Base-by-base conservation (phyloP, 2,113 vertebrate species). In the Octodon degus region DNA sequence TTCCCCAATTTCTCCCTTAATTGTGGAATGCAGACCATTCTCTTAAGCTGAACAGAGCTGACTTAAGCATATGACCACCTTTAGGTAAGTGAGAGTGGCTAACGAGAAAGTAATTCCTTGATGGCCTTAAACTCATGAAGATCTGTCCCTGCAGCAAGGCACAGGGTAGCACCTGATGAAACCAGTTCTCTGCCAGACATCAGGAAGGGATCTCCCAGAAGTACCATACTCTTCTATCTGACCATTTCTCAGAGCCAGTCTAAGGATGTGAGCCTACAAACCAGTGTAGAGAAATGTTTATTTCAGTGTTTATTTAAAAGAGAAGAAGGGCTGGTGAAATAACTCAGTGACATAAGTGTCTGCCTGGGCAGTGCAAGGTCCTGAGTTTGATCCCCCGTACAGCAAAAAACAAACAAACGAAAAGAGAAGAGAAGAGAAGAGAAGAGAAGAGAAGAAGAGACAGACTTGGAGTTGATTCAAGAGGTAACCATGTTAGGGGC, bases 261-360 rank as follows among this genome's bases (percentile, higher is more conserved):
- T 83, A 79, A 91, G 74, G 83, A 91, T 43, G 74, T 89, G 74
- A 96, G 68, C 74, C 19, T 79, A 90, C 70, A 67, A 92, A 80
- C 83, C 58, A 37, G n/a, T 30, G 1, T 40, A 91, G 79, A 74
- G 80, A 93, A 62, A 86, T 74, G 72, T 85, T 93, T 92, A 67
- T 83, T 92, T 86, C 37, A 14, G 7, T 25, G 60, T 55, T 93
- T 95, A 9, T 93, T 90, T 88, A 85, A 96, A 91, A 63, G 62
- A 79, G 27, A 72, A 32, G 63, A 63, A 60, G 32, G 34, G 32
- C 58, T 60, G 17, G 58, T 7, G 50, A 50, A 50, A 50, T 50
- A 50, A 50, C 50, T 50, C 8, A 50, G 50, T 50, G 50, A 9
- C 50, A 50, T 50, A 50, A 50, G 50, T 50, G 50, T 50, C 50